Base-by-base conservation (phyloP, 2,888 invertebrate species). In the Catocala fraxini region DNA sequence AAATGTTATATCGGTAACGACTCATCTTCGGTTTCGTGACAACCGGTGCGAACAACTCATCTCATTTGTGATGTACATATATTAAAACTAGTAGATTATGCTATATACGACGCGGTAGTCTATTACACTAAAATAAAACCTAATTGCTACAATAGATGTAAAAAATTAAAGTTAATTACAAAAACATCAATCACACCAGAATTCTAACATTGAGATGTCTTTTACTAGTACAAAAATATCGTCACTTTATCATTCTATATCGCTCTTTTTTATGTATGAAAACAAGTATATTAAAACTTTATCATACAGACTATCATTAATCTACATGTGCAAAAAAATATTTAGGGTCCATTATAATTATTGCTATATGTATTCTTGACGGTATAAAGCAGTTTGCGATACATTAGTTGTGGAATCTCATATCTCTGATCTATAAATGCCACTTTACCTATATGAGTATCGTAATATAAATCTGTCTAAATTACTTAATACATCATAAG, bases 181-280 rank as follows among this genome's bases (percentile, higher is more conserved):
- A 70, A 77, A 78, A 70, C 76, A 78, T 70, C 42, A 58, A 78
- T 79, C 77, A 80, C 71, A 73, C 71, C 57, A 68, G 70, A 70
- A 67, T 66, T 69, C 63, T 75, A 80, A 74, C 71, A 77, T 79
- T 65, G 79, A 83, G 79, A 87, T 88, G 87, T 90, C 83, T 89
- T 89, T 89, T 84, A 83, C 73, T 84, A 86, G 92, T 92, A 93
- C 85, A 93, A 93, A 93, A 93, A 92, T 92, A 93, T 92, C 73
- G 75, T 89, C 80, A 86, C 79, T 85, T 59, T 62, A 66, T 70
- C 51, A 60, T 39, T 67, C 64, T 68, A 63, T 63, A 62, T 65
- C 54, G 51, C 63, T 69, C 59, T 70, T 70, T 74, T 65, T 65
- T 65, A 58, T 65, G 74, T 71, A 77, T 71, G 73, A 71, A 73